Percentiles rank a stretch among this genome's conserved stretches.
These are phyloP conservation scores for Phaetusa simplex DNA, from an alignment of 2,113 vertebrate genomes.

Conservation along the genomic window DNA sequence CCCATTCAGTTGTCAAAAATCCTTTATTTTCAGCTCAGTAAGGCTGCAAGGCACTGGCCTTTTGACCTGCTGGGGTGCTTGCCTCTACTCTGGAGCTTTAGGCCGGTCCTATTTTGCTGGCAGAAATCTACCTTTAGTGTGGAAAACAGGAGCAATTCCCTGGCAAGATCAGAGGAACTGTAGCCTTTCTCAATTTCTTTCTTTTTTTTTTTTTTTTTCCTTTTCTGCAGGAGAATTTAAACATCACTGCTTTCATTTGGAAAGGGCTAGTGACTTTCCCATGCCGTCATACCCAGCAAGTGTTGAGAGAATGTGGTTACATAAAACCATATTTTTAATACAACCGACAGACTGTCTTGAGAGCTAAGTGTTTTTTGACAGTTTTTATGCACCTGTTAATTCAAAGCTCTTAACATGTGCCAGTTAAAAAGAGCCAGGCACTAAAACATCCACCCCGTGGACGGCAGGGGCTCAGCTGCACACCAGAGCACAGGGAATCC, in stretches of 20 bases:
- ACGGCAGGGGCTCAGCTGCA: constrained; percentile 70
- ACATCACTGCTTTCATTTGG: constrained; percentile 13
- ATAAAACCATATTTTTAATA: constrained; percentile 80
- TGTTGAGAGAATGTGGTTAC: constrained; percentile 77
- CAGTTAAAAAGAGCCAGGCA: constrained; percentile 82
- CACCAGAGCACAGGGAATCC: constrained; percentile 42
- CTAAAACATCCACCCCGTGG: constrained; percentile 75
- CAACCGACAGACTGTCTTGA: constrained; percentile 79
- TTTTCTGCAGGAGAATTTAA: not conserved
- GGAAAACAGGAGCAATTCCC: constrained; percentile 30
- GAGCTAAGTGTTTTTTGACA: constrained; percentile 83
- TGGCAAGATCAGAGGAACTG: constrained; percentile 12
- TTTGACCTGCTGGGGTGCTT: not conserved
- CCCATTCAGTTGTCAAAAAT: not conserved
- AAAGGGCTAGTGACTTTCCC: constrained; percentile 67
- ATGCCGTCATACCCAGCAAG: constrained; percentile 60
- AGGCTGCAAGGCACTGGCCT: not conserved
- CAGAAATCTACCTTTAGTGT: not conserved
- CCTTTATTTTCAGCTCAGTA: not conserved
- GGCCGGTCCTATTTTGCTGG: not conserved
- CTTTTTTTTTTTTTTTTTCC: not conserved
- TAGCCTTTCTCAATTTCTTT: not conserved
- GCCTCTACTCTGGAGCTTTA: not conserved
- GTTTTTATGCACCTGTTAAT: constrained; percentile 85
- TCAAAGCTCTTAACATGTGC: constrained; percentile 85